Evolutionary conservation across 1,140 invertebrate species (phyloP).

Genomic region (Berghia stephanieae): DNA sequence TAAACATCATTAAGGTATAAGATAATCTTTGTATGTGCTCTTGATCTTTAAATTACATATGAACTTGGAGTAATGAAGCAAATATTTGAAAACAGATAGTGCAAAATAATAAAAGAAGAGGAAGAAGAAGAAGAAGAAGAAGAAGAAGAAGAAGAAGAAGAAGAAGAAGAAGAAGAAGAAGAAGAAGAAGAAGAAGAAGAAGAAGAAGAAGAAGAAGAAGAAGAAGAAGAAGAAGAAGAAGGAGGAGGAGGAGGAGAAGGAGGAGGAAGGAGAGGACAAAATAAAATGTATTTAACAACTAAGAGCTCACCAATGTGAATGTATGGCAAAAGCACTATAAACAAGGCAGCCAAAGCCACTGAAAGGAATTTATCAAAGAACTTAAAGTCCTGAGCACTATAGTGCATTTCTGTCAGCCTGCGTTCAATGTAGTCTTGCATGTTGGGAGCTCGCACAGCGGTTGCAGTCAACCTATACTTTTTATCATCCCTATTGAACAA

Average conservation of each 20-base stretch:
- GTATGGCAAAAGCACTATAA: slow-evolving; percentile 52
- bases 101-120: no score
- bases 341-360: slow-evolving; percentile 44
- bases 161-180: no score
- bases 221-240: neutral
- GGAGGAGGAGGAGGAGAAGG: neutral
- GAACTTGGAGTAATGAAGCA: no score
- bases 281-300: neutral
- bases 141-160: no score
- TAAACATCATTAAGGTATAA: no score
- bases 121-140: no score
- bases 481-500: slow-evolving; percentile 15
- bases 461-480: neutral
- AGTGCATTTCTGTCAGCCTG: slow-evolving; percentile 52
- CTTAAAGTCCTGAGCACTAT: slow-evolving; percentile 44
- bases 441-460: slow-evolving; percentile 35
- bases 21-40: no score
- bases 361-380: slow-evolving; percentile 52
- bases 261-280: neutral
- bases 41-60: no score
- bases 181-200: neutral
- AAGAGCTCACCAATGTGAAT: slow-evolving; percentile 57
- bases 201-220: neutral
- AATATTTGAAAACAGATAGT: no score
- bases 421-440: slow-evolving; percentile 57